Base-by-base conservation (phyloP, 2,113 vertebrate species). In the Oryzias melastigma region DNA sequence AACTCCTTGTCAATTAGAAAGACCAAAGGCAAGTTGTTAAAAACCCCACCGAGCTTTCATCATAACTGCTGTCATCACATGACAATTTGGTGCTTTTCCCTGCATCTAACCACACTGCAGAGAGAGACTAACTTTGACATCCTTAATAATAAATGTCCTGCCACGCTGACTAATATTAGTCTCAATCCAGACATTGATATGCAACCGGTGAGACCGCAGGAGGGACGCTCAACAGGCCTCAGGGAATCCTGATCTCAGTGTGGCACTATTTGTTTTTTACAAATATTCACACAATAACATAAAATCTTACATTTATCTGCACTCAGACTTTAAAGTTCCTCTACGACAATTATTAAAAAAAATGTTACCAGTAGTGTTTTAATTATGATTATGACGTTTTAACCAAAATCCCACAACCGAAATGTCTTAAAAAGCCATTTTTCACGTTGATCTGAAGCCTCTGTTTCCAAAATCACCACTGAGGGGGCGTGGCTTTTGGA, bases 11-110 rank as follows among this genome's bases (percentile, higher is more conserved):
- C 69, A 75, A 77, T 83, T 80, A 85, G 49, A 68, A 54, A 76
- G 51, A 81, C 71, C 76, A 83, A 78, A 84, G 70, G 61, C 19
- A 54, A 64, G 63, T 69, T 76, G 71, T 75, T 65, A 58, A 62
- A 65, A 69, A 62, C 45, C 1, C 7, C 22, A 45, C 4, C 0
- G 62, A 14, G 71, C 62, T 82, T 81, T 87, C 59, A 84, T 71
- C 64, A 75, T 40, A 62, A 66, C 22, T 58, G 47, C 18, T 61
- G 49, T 58, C 49, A 66, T 82, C 60, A 56, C 50, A 48, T 7
- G 2, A 65, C 63, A n/a, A 20, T 62, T 67, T 74, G 47, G 65
- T 49, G 51, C 44, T n/a, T 56, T 61, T 73, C 46, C 43, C 46
- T 35, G 52, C 35, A 40, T 51, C 54, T 18, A 14, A 43, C 43